These are phyloP conservation scores for Meleagris gallopavo DNA, from an alignment of 2,113 vertebrate species.

Conservation along the genomic window DNA sequence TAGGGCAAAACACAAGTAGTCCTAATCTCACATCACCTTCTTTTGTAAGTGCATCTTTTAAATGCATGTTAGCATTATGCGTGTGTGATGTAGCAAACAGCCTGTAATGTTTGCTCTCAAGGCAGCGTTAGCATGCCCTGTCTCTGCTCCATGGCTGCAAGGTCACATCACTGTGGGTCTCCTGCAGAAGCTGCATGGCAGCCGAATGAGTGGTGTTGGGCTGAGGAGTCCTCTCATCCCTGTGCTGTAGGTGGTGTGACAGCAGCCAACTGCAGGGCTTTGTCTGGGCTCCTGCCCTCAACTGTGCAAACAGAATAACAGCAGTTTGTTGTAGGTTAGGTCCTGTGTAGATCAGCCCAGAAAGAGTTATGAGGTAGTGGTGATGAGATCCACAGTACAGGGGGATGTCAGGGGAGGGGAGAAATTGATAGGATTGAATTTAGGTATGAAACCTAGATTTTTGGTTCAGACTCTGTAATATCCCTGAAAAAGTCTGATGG, in stretches of 20 bases:
- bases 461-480: not conserved
- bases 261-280: not conserved
- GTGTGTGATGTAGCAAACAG: not conserved
- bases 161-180: constrained; percentile 11
- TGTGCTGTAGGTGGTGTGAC: not conserved
- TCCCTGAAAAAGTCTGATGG: not conserved
- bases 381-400: not conserved
- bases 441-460: not conserved
- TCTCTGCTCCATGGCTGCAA: not conserved
- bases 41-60: not conserved
- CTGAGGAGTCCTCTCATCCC: not conserved
- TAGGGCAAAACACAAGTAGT: not conserved
- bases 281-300: not conserved
- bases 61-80: not conserved
- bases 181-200: not conserved
- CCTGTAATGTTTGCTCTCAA: not conserved
- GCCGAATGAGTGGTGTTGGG: not conserved
- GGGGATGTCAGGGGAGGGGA: not conserved
- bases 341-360: not conserved
- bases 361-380: not conserved
- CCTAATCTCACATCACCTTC: not conserved
- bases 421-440: not conserved
- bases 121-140: not conserved
- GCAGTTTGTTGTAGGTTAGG: not conserved
- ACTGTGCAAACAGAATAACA: not conserved